A percentile compares a stretch with the other conserved stretches of the same genome.
Conservation (phyloP, 2,888 invertebrate species). For the Synergus gifuensis region DNA sequence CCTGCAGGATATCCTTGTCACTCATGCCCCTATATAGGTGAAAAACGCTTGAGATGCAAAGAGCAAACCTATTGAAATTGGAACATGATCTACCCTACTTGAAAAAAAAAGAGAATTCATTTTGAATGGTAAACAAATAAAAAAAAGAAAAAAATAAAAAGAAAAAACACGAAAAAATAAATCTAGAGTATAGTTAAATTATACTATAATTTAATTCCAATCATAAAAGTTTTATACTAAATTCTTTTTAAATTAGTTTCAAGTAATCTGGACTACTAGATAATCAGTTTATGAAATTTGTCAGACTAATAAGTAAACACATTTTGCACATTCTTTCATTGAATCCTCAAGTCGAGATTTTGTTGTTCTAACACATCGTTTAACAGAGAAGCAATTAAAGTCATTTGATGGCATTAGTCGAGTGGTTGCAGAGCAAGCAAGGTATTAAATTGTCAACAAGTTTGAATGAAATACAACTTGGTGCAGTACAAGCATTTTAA, state of each 20-base stretch:
- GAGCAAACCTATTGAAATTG: background rate
- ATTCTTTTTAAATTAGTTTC: background rate
- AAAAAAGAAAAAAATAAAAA: no score
- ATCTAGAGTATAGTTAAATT: background rate
- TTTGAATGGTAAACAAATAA: background rate
- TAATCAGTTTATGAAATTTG: background rate
- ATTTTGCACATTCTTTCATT: background rate
- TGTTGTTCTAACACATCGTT: background rate
- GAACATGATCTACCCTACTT: background rate
- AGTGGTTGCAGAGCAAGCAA: constrained; percentile 17
- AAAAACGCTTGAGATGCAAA: background rate
- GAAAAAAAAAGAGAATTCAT: background rate
- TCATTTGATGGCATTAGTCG: constrained; percentile 4
- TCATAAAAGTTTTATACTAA: background rate
- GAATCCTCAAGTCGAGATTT: background rate
- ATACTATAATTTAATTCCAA: background rate
- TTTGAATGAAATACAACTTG: constrained; percentile 20
- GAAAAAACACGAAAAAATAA: no score
- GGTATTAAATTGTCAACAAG: constrained; percentile 20
- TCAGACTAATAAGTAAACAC: background rate
- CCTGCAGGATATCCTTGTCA: constrained; percentile 26
- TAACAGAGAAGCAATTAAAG: constrained; percentile 11
- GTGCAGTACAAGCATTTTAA: constrained; percentile 12
- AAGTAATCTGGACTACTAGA: background rate
- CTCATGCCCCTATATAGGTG: background rate